Evolutionary conservation across 2,797 vertebrate species (phyloP), one percentile per base, ranked within the genome.

Genomic region (Poeciliopsis presidionis): DNA sequence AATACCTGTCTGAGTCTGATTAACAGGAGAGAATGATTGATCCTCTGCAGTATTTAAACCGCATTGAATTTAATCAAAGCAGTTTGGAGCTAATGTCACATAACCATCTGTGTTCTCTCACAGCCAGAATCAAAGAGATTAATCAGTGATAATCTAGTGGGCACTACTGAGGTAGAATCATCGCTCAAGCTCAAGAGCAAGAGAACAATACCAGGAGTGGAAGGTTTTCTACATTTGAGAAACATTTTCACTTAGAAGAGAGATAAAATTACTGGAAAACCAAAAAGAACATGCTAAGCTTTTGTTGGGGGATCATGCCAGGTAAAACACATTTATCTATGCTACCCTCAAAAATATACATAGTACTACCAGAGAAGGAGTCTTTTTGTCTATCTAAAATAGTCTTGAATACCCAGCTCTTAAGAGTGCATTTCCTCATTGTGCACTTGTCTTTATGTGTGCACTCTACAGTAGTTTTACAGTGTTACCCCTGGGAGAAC

Each of bases 21-120:
- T 63, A 59, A 81, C 45, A 49, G 71, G 46, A 65, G 76, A 83
- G 61, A 77, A 77, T 5, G 49, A 84, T 3, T 71, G 78, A 87
- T 84, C 78, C 36, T 41, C 80, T 33, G 12, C 39, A n/a, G 63
- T 51, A 73, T 72, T 88, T 86, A 86, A 46, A 74, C 57, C 28
- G 84, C 1, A 5, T 0, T 8, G 45, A 74, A 63, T 86, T 87
- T 75, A 73, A 83, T 91, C 75, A 87, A 55, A 78, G 65, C 45
- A 6, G 0, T 33, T 63, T 0, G 20, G 22, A 20, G 39, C 53
- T 46, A 76, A 81, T 41, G 39, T 51, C 77, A 33, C 41, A 36
- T 8, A 61, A 55, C 63, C n/a, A 2, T 30, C 28, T 5, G 11
- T 74, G 61, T 20, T 55, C 71, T 81, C 73, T 81, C 74, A 49